Evolutionary conservation across 2,113 vertebrate genomes (phyloP).

Genomic region (Phocoena phocoena): DNA sequence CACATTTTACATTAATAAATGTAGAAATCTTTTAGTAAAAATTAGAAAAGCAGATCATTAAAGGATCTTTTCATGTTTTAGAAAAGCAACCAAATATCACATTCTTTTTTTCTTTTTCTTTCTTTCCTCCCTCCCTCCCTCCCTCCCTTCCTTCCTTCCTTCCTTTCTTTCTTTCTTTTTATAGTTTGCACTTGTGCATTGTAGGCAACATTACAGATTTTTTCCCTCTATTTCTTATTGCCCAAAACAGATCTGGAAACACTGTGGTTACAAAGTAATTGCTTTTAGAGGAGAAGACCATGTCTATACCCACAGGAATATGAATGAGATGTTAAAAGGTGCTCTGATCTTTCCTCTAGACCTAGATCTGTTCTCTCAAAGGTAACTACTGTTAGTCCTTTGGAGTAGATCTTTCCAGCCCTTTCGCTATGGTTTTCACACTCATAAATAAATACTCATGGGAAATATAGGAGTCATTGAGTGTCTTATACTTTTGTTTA

Average conservation of each 20-base stretch:
- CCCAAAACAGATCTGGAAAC: background rate
- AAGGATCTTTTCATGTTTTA: background rate
- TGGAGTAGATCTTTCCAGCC: background rate
- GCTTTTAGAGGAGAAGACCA: background rate
- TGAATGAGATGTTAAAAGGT: background rate
- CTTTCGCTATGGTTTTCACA: background rate
- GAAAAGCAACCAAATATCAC: background rate
- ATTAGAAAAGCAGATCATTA: conserved; percentile 37
- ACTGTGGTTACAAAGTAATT: background rate
- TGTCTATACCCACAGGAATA: background rate
- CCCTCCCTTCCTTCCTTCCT: background rate
- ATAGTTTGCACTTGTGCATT: background rate
- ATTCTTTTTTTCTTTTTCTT: background rate
- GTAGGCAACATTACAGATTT: background rate
- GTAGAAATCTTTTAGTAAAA: conserved; percentile 26
- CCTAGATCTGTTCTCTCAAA: background rate
- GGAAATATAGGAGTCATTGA: background rate
- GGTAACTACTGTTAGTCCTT: background rate
- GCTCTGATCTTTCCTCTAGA: background rate
- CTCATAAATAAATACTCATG: background rate
- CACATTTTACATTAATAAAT: conserved; percentile 59
- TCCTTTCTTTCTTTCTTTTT: background rate
- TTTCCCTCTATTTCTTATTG: background rate
- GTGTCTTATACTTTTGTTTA: background rate
- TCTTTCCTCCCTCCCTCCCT: too few species aligned